These are phyloP conservation scores for Synergus umbraculus DNA, from an alignment of 2,888 invertebrate species.

Conservation along the genomic window DNA sequence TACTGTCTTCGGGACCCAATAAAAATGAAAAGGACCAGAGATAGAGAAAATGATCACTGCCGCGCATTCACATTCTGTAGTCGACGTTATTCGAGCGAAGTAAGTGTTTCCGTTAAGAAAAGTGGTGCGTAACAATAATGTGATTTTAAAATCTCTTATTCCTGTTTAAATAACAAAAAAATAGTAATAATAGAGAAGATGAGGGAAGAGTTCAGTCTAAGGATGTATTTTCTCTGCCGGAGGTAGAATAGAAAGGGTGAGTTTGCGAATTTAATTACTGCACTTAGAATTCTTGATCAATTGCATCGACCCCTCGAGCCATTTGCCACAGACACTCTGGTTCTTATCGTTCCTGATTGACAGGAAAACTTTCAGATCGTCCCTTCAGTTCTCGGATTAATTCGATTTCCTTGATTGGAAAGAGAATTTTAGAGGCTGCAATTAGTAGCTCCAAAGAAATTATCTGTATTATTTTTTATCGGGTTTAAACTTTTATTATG, in stretches of 20 bases:
- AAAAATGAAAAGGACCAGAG: conserved; percentile 64
- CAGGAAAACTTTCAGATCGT: conserved; percentile 69
- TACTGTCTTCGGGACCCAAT: conserved; percentile 68
- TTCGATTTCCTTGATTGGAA: conserved; percentile 41
- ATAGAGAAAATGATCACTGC: conserved; percentile 50
- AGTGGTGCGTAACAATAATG: not conserved
- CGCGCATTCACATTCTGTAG: conserved; percentile 55
- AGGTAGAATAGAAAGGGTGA: conserved; percentile 61
- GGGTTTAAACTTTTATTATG: not conserved
- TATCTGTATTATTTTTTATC: too few species aligned
- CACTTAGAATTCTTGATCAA: conserved; percentile 70
- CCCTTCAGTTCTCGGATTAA: conserved; percentile 47
- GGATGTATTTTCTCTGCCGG: not conserved
- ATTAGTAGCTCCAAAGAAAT: not conserved
- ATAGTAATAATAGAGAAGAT: not conserved
- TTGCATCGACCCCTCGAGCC: conserved; percentile 65
- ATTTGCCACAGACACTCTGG: conserved; percentile 62
- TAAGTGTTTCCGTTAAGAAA: conserved; percentile 1
- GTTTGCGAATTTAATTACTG: conserved; percentile 72
- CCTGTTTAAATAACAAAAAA: not conserved
- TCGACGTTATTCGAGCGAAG: conserved; percentile 49
- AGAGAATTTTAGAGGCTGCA: not conserved
- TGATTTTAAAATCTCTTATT: not conserved
- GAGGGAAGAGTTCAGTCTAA: not conserved
- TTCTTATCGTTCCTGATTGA: conserved; percentile 63